Evolutionary conservation across 2,797 vertebrate genomes (phyloP), one percentile per base, ranked within the genome.

Genomic region (Falco berigora): DNA sequence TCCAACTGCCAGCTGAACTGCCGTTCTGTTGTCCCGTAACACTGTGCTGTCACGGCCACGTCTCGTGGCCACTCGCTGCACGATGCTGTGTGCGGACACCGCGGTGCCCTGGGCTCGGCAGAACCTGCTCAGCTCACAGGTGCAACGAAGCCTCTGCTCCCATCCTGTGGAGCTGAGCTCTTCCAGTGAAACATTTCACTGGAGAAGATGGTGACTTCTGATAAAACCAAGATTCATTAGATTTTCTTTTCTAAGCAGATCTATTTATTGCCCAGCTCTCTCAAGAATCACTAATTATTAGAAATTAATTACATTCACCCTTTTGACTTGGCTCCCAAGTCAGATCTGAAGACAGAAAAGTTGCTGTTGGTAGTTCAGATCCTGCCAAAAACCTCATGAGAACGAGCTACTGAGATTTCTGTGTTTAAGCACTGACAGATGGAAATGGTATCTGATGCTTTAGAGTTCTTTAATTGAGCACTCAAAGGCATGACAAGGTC

Each of bases 1-100:
- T 16, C 46, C n/a, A 36, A 15, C 44, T 67, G n/a, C 19, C 20
- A 7, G 28, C 3, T 34, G 59, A 64, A 19, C 30, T 82, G 24
- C 30, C 40, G 44, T 12, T 80, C 23, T 18, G 1, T 75, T 58
- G 77, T 59, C 16, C 83, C 10, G 0, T 22, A 36, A 8, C 22
- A 19, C 40, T 67, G 32, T 7, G 6, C 23, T 32, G 21, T 46
- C 7, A 2, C 24, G 62, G n/a, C 30, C 46, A 4, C 47, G 5
- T 6, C 12, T 8, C 0, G 0, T 0, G 3, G 0, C 42, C 1
- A 12, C 10, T 67, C 0, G 0, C 12, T 24, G 38, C 0, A 9
- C 22, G 64, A 18, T 17, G 55, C 80, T 50, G 20, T n/a, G 44
- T 18, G 47, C 0, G 0, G 30, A 2, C 8, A 42, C 22, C 2